These are phyloP conservation scores for Phengaris arion DNA, from an alignment of 2,888 invertebrate species.

Conservation along the genomic window DNA sequence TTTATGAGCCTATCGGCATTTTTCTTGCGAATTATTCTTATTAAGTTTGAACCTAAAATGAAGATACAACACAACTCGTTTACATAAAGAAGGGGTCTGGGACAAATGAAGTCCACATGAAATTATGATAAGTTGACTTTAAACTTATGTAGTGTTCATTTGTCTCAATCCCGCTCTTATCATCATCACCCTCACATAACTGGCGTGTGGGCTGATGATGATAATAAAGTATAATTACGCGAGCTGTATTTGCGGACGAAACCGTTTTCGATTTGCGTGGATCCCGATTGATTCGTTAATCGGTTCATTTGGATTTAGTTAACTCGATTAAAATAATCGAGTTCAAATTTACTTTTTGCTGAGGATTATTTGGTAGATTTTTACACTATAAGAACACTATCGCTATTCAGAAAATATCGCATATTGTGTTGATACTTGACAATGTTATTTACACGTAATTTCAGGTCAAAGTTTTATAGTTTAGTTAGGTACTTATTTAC, in stretches of 20 bases:
- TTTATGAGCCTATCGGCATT: neutral
- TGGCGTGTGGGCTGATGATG: neutral
- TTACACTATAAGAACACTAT: no score
- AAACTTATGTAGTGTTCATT: no score
- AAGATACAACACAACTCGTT: neutral
- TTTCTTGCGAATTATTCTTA: neutral
- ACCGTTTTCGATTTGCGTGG: constrained; percentile 22
- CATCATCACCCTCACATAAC: no score
- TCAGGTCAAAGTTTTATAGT: no score
- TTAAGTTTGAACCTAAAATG: neutral
- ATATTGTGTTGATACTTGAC: no score
- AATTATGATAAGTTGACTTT: no score
- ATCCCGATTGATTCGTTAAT: constrained; percentile 22
- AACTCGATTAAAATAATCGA: constrained; percentile 14
- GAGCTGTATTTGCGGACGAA: neutral
- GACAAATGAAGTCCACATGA: no score
- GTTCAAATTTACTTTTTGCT: constrained; percentile 6
- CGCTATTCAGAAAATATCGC: no score
- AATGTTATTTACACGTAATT: no score
- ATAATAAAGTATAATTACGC: constrained; percentile 6
- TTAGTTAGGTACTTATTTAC: no score
- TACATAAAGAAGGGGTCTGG: neutral
- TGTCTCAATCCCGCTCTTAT: no score
- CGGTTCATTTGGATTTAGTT: constrained; percentile 28
- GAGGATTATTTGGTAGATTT: neutral